Base-by-base conservation (phyloP, 2,888 invertebrate species). In the Plagodis pulveraria region DNA sequence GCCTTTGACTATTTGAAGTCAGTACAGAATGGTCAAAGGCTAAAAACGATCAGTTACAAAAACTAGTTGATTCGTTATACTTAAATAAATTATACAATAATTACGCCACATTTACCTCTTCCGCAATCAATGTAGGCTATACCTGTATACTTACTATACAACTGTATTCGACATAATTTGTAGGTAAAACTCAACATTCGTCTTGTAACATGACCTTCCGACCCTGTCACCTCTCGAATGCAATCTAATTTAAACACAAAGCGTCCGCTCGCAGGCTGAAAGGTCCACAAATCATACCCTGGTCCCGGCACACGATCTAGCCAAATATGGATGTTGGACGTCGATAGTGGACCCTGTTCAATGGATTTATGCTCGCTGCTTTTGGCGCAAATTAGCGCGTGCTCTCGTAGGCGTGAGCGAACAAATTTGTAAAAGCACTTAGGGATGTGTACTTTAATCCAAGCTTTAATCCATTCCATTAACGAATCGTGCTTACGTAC, bases 311-410 rank as follows among this genome's bases (percentile, higher is more conserved):
- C 91, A 91, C 91, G 91, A 89, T 81, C 76, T 67, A 58, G 50
- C 91, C 90, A 79, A 88, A 90, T 88, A 89, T 76, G 89, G 90
- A 54, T 67, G 62, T 61, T 59, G 75, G 78, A 82, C 80, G 83
- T 87, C 86, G 82, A 80, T 78, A 78, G 77, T 77, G 77, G 80
- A 79, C 77, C 80, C 84, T 82, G 84, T 83, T 83, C 81, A 67
- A 74, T 78, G 80, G 87, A 91, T 91, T 91, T 91, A 91, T 91
- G 84, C 77, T 78, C 70, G 71, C 83, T 84, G 79, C 83, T 85
- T 91, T 89, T 84, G 87, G 88, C 69, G 80, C 87, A 90, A 89
- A 91, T 91, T 91, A 91, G 86, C 84, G 77, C 81, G 79, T 78
- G 88, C 81, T 77, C 76, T 74, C 76, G 84, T 84, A 85, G 89